Conservation (phyloP, 2,888 invertebrate genomes). For the Chrysina gloriosa region DNA sequence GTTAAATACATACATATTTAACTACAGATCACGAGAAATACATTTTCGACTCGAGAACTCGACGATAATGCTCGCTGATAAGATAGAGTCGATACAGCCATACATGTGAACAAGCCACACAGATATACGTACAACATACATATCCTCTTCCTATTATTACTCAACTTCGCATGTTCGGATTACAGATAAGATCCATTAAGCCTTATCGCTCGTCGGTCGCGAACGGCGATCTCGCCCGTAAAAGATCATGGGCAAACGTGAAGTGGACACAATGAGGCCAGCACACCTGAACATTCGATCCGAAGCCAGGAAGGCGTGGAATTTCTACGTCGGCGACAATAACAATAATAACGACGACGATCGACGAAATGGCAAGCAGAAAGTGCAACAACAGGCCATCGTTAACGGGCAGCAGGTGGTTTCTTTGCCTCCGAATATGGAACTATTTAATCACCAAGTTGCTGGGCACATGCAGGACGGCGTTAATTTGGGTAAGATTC, state of each 20-base stretch:
- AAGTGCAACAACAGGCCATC: background rate
- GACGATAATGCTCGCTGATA: too few species aligned
- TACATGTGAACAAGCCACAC: too few species aligned
- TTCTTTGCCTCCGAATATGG: slow-evolving; percentile 58
- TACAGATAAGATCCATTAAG: slow-evolving; percentile 8
- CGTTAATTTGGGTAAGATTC: slow-evolving; percentile 70
- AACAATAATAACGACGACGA: slow-evolving; percentile 14
- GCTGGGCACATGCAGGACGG: slow-evolving; percentile 74
- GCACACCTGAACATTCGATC: slow-evolving; percentile 20
- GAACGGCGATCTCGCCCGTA: background rate
- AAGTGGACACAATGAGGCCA: slow-evolving; percentile 38
- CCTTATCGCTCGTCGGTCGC: background rate
- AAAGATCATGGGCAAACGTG: slow-evolving; percentile 40
- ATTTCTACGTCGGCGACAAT: slow-evolving; percentile 3
- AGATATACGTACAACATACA: too few species aligned
- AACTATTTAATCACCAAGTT: slow-evolving; percentile 71
- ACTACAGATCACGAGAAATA: background rate
- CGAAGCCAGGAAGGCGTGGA: slow-evolving; percentile 23
- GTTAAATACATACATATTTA: background rate
- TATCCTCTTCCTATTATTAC: too few species aligned
- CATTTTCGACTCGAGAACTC: background rate
- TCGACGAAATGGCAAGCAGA: background rate
- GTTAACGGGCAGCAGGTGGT: background rate
- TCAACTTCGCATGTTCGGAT: background rate
- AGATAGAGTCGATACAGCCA: too few species aligned